A percentile compares a stretch with the other conserved stretches of the same genome.
Evolutionary conservation across 30 jellyfish, hydroid and myxozoan species (phyloP).

Genomic region (Hydractinia symbiolongicarpus): DNA sequence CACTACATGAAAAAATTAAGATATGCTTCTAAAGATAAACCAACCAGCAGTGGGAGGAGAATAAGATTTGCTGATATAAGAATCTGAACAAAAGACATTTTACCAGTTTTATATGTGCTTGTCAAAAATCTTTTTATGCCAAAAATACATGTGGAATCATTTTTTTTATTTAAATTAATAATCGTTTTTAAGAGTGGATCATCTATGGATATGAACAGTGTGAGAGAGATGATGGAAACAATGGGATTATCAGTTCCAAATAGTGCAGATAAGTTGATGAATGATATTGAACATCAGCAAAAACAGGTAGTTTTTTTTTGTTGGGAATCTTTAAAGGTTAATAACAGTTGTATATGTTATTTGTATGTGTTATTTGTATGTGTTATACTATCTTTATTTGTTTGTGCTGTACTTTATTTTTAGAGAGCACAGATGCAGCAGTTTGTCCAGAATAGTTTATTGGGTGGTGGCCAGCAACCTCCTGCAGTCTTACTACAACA

Average conservation of each 20-base stretch:
- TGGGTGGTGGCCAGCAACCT: not conserved
- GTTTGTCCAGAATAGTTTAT: not conserved
- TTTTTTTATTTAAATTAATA: too few relatives aligned
- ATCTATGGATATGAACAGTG: conserved; percentile 51
- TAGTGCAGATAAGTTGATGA: conserved; percentile 54
- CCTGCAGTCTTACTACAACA: not conserved
- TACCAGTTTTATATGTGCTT: too few relatives aligned
- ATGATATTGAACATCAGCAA: conserved; percentile 68
- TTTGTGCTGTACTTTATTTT: not conserved
- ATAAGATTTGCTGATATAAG: too few relatives aligned
- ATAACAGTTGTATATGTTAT: not conserved
- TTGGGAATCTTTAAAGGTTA: not conserved
- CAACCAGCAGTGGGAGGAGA: too few relatives aligned
- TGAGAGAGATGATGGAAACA: conserved; percentile 48
- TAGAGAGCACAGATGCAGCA: not conserved
- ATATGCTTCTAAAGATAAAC: too few relatives aligned
- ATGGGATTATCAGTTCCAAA: conserved; percentile 52
- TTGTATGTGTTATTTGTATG: not conserved
- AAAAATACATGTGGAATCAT: too few relatives aligned
- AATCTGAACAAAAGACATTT: too few relatives aligned
- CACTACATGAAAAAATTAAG: too few relatives aligned
- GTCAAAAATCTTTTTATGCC: too few relatives aligned
- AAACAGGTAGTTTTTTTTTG: conserved; percentile 36
- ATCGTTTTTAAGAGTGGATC: not conserved
- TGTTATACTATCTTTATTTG: not conserved